Percentiles rank a stretch among this genome's conserved stretches.
Conservation (phyloP, 2,888 invertebrate genomes). For the Entomobrya proxima region DNA sequence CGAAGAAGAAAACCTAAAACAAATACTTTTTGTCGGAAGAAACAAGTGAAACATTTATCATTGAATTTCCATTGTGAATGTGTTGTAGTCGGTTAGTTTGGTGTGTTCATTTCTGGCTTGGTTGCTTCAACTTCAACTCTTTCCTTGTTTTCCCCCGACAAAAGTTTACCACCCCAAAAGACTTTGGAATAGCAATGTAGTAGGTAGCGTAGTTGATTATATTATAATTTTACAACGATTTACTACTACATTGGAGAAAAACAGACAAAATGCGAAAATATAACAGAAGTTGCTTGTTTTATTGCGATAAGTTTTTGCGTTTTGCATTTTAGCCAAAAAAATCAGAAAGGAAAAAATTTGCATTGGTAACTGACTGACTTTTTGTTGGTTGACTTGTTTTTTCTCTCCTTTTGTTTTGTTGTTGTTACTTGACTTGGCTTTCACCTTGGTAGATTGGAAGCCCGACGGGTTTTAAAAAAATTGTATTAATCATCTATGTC, state of each 20-base stretch:
- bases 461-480: neutral
- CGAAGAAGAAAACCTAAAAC: neutral
- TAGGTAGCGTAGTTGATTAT: neutral
- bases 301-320: neutral
- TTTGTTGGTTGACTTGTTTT: neutral
- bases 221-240: too few species aligned
- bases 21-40: slow-evolving; percentile 16
- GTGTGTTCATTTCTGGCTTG: too few species aligned
- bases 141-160: too few species aligned
- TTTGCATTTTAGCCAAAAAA: neutral
- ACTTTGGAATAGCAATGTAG: neutral
- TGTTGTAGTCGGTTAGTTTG: too few species aligned
- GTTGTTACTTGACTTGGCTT: slow-evolving; percentile 21
- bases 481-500: neutral
- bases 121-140: too few species aligned
- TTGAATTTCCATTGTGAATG: too few species aligned
- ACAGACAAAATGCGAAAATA: too few species aligned
- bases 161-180: too few species aligned
- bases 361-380: neutral
- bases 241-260: too few species aligned
- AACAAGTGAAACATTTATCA: neutral
- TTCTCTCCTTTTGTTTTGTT: neutral
- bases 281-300: neutral
- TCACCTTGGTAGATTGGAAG: slow-evolving; percentile 48
- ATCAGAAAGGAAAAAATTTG: slow-evolving; percentile 16